Evolutionary conservation across 1,140 invertebrate genomes (phyloP).

Genomic region (Drosophila parabipectinata): DNA sequence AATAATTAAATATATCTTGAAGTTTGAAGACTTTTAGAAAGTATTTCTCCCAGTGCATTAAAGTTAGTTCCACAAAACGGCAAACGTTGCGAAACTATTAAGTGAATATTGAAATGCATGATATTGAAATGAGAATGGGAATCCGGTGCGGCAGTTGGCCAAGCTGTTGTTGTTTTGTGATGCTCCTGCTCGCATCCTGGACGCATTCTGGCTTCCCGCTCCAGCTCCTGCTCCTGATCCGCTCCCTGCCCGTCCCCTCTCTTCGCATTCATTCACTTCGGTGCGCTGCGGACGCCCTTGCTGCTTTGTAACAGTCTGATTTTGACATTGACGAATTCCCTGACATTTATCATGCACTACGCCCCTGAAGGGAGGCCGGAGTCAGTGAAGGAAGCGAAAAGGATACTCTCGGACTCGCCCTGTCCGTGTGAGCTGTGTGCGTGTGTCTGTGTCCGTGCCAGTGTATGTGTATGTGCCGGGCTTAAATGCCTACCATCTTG

Average conservation of each 20-base stretch:
- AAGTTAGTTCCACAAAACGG: not conserved
- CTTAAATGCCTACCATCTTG: slow-evolving; percentile 58
- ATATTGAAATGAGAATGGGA: slow-evolving; percentile 40
- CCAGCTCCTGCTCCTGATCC: slow-evolving; percentile 5
- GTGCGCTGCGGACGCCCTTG: slow-evolving; percentile 44
- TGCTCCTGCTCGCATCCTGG: slow-evolving; percentile 45
- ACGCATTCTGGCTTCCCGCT: slow-evolving; percentile 20
- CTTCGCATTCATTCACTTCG: slow-evolving; percentile 24
- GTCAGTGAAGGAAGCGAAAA: slow-evolving; percentile 53
- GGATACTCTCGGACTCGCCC: slow-evolving; percentile 48
- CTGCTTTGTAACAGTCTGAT: slow-evolving; percentile 79
- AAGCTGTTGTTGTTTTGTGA: slow-evolving; percentile 31
- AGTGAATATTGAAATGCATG: slow-evolving; percentile 42
- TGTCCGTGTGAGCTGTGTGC: slow-evolving; percentile 16
- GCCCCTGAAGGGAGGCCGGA: slow-evolving; percentile 50
- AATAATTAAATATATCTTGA: too few relatives aligned
- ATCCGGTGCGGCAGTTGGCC: slow-evolving; percentile 27
- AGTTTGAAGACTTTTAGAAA: too few relatives aligned
- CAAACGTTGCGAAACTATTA: slow-evolving; percentile 24
- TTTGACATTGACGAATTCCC: slow-evolving; percentile 78
- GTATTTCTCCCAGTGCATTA: slow-evolving; percentile 1
- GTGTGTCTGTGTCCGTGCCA: slow-evolving; percentile 1
- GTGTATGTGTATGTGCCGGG: slow-evolving; percentile 27
- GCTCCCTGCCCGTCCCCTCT: slow-evolving; percentile 2
- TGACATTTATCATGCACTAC: slow-evolving; percentile 70